Evolutionary conservation across 2,113 vertebrate genomes (phyloP), one percentile per base, ranked within the genome.

Genomic region (Cynocephalus volans): DNA sequence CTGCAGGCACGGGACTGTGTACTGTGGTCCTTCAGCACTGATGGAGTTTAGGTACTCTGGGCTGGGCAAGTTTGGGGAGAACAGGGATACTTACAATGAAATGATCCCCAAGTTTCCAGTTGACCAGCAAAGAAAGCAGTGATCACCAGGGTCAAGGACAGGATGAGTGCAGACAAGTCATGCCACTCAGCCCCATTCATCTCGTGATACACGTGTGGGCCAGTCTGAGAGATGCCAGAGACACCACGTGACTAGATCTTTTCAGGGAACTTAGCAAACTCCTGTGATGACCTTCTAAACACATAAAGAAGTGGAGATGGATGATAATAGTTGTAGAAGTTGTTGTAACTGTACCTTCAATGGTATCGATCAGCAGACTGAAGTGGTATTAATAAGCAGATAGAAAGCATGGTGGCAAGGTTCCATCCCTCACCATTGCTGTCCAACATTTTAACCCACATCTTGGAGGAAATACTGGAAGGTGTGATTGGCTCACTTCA

Each of bases 1-100:
- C 11, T 4, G 6, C 14, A 60, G 28, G 23, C 10, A 2, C 0
- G 18, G 83, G 6, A 13, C 24, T 18, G 8, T 2, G 8, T 18
- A 1, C 15, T 1, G 41, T 26, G 4, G 6, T 41, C 17, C 21
- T 62, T 31, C 33, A 2, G 21, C 24, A 26, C 28, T 24, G 19
- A 33, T 7, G 8, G 9, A 28, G 15, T 62, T 36, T 21, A 1
- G 62, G 83, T 52, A n/a, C 23, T 23, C 4, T 13, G 69, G 67
- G 19, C 21, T 18, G 33, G 50, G 58, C 60, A 13, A 8, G 54
- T 4, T 2, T 33, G 48, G 15, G 19, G 36, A 52, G 2, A 5
- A 36, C 52, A 14, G 8, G 1, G 6, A 28, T 0, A 9, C 10
- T 87, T 58, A 21, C 0, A 1, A 8, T 14, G 31, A 70, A 45